Evolutionary conservation across 2,888 invertebrate species (phyloP).

Genomic region (Drosophila infuscata): DNA sequence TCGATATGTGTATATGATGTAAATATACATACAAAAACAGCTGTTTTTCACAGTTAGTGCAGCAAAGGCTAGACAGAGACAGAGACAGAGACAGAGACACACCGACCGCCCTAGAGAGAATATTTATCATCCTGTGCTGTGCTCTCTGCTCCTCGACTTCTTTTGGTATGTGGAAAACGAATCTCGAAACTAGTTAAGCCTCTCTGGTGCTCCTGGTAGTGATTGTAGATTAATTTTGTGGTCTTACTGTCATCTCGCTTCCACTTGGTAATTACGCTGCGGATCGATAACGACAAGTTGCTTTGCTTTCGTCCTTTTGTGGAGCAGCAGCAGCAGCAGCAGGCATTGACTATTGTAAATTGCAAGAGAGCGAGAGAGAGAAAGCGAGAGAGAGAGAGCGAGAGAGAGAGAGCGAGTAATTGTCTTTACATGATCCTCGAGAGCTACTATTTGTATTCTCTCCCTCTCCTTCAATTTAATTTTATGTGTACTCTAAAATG

Average conservation of each 20-base stretch:
- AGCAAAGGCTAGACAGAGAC: neutral
- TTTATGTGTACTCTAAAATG: neutral
- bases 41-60: neutral
- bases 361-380: neutral
- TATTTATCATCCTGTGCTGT: neutral
- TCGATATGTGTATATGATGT: no score
- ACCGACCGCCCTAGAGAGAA: no score
- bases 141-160: neutral
- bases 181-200: neutral
- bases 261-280: conserved; percentile 16
- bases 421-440: neutral
- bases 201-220: conserved; percentile 7
- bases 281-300: conserved; percentile 57
- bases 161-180: neutral
- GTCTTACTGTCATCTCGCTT: conserved; percentile 44
- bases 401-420: neutral
- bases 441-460: neutral
- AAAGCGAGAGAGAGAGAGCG: neutral
- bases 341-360: conserved; percentile 27
- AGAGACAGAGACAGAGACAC: neutral
- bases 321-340: conserved; percentile 40
- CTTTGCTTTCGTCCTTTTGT: conserved; percentile 17
- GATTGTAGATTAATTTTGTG: conserved; percentile 21
- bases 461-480: neutral
- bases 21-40: neutral